Conservation (phyloP, 35 echinoderm and acorn worm genomes). For the Apostichopus japonicus region DNA sequence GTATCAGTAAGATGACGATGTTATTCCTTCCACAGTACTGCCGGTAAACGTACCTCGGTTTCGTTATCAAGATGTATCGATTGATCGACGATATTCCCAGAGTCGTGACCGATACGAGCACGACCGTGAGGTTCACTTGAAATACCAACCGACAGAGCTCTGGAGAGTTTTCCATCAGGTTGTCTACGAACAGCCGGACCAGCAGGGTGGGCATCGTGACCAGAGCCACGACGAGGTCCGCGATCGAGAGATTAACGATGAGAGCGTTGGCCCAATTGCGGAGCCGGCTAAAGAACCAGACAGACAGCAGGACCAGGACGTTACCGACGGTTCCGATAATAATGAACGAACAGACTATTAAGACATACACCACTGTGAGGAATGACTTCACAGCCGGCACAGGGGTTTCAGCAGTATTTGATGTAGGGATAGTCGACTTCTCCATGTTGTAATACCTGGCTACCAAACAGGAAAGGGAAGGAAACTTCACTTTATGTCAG, state of each 20-base stretch:
- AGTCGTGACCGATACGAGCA: slow-evolving; percentile 12
- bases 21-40: slow-evolving; percentile 38
- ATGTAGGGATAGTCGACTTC: too few relatives aligned
- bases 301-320: slow-evolving; percentile 66
- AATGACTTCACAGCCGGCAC: neutral
- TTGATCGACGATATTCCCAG: slow-evolving; percentile 33
- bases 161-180: neutral
- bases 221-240: neutral
- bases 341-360: neutral
- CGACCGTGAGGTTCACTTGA: slow-evolving; percentile 28
- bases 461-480: too few relatives aligned
- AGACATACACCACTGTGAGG: neutral
- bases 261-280: slow-evolving; percentile 45
- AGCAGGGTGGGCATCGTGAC: slow-evolving; percentile 15
- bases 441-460: too few relatives aligned
- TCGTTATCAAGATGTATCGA: slow-evolving; percentile 46
- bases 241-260: slow-evolving; percentile 32
- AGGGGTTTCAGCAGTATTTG: too few relatives aligned
- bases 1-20: neutral
- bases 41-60: slow-evolving; percentile 15
- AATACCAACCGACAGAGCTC: slow-evolving; percentile 21
- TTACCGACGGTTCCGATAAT: slow-evolving; percentile 67
- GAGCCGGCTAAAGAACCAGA: slow-evolving; percentile 30
- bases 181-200: neutral
- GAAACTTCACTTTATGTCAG: too few relatives aligned